phyloP scores from a whole-genome alignment of 2,888 invertebrate genomes.

The Dolichomitus sp. region DNA sequence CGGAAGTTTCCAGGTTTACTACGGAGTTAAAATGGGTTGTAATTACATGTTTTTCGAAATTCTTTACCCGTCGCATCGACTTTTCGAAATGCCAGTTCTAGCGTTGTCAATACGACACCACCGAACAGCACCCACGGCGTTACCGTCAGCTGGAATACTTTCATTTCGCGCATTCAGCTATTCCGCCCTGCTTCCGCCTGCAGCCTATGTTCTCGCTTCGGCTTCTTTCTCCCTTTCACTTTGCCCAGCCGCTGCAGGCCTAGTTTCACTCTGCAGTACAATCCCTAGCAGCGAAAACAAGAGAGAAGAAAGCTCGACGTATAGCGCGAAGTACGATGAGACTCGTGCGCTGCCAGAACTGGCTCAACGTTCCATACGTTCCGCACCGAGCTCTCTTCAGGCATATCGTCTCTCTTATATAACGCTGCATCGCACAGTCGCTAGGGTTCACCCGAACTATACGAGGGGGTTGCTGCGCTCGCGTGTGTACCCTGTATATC shows the following conservation, averaged over 20 bases:
- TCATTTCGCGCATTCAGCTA: conserved; percentile 81
- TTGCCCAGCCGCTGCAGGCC: conserved; percentile 41
- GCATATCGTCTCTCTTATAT: conserved; percentile 45
- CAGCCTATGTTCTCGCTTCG: conserved; percentile 19
- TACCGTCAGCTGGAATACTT: conserved; percentile 81
- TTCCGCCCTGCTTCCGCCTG: conserved; percentile 22
- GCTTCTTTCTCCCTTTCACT: conserved; percentile 39
- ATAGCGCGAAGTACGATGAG: conserved; percentile 42
- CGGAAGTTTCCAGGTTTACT: background rate
- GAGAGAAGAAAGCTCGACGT: conserved; percentile 37
- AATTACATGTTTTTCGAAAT: background rate
- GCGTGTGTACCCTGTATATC: conserved; percentile 58
- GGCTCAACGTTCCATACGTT: conserved; percentile 50
- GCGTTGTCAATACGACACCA: background rate
- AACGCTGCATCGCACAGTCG: conserved; percentile 28
- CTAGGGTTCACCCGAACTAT: conserved; percentile 50
- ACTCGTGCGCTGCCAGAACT: conserved; percentile 31
- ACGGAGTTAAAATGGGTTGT: too few species aligned
- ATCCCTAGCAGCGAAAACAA: conserved; percentile 40
- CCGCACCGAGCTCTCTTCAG: conserved; percentile 31
- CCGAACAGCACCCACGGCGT: conserved; percentile 51
- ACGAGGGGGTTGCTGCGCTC: conserved; percentile 43
- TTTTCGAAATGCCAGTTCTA: background rate
- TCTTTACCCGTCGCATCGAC: conserved; percentile 14
- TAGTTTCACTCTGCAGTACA: conserved; percentile 68